Evolutionary conservation across 2,113 vertebrate genomes (phyloP), one percentile per base, ranked within the genome.

Genomic region (Channa argus): DNA sequence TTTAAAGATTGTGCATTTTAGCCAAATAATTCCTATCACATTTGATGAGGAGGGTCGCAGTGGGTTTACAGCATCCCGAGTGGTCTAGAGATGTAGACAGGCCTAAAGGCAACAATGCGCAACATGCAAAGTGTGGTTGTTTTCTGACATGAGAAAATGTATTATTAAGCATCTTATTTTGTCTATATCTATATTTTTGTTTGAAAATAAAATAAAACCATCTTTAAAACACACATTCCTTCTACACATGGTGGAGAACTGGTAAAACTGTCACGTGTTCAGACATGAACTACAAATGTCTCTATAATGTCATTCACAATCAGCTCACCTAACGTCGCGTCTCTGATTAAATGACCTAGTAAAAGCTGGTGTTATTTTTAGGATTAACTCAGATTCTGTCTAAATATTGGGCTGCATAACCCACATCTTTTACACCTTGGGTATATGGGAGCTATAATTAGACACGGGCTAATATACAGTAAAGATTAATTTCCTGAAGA

Each of bases 321-420:
- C 81, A 82, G 80, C 69, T 83, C 65, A 71, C 14, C 8, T 71
- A 9, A 66, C 67, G 6, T 56, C 63, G 71, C 50, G 24, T 62
- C 52, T 11, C 37, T 86, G 61, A 86, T 82, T 75, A 74, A 80
- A 76, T 79, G 80, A 38, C 85, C 89, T 66, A 71, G 7, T 78
- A 83, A 86, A 53, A 77, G 63, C 63, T n/a, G 56, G 24, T 63
- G 81, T 62, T 89, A 77, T 80, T 82, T 88, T 81, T 81, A 76
- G 75, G 82, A 50, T 82, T 66, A 60, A 68, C 63, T 84, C 83
- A 82, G 51, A 72, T 66, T 71, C 37, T 36, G 33, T 61, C 41
- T 82, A n/a, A 52, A 72, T 82, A 85, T 67, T 50, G 45, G 71
- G 58, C 73, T 55, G 44, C 50, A 8, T 66, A 70, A 41, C 82